Conservation (phyloP, 2,113 vertebrate species). For the Thunnus maccoyii region DNA sequence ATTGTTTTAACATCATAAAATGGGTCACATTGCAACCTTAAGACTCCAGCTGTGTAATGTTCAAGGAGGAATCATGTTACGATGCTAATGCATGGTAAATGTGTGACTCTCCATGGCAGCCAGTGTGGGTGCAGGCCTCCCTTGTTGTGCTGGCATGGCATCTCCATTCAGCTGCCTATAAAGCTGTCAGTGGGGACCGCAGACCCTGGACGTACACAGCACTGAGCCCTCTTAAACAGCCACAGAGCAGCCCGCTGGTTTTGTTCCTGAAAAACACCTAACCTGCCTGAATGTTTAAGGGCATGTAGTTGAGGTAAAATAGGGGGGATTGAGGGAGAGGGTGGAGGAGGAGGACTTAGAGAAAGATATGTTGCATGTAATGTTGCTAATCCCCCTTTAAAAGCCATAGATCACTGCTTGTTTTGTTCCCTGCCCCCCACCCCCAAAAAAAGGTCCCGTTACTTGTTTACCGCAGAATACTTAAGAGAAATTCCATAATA, state of each 20-base stretch:
- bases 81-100: not conserved
- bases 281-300: conserved; percentile 27
- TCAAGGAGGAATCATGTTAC: not conserved
- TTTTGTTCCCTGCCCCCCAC: conserved; percentile 19
- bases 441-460: not conserved
- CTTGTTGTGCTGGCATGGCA: conserved; percentile 69
- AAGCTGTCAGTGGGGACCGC: conserved; percentile 77
- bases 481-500: conserved; percentile 34
- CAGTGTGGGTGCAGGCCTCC: conserved; percentile 44
- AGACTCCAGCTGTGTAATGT: not conserved
- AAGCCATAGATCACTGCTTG: conserved; percentile 39
- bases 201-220: conserved; percentile 58
- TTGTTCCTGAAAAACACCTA: conserved; percentile 36
- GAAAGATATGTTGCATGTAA: conserved; percentile 36
- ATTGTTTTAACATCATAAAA: not conserved
- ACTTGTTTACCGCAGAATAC: conserved; percentile 67
- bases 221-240: conserved; percentile 69
- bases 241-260: conserved; percentile 53
- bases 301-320: conserved; percentile 18
- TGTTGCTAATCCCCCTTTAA: conserved; percentile 41
- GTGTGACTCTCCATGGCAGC: conserved; percentile 19
- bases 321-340: not conserved
- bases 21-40: not conserved
- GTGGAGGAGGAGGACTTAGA: not conserved
- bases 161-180: conserved; percentile 77